phyloP scores from a whole-genome alignment of 2,113 vertebrate genomes.

The Melanerpes formicivorus region DNA sequence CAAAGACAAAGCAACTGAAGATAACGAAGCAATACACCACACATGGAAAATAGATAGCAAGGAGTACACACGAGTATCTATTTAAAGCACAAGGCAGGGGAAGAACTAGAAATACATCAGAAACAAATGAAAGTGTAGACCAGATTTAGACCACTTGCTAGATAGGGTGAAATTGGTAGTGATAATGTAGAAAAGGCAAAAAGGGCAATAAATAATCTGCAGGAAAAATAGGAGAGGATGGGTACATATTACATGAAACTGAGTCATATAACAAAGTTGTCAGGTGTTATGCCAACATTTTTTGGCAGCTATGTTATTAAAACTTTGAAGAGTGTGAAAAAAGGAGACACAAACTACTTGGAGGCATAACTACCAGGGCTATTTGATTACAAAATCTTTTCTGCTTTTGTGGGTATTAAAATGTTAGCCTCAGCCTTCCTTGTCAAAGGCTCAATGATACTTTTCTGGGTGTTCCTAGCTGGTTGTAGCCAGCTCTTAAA shows the following conservation, averaged over 20 bases:
- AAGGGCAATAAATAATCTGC: not conserved
- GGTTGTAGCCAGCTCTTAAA: not conserved
- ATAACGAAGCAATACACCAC: not conserved
- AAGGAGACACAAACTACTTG: not conserved
- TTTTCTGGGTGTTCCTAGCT: not conserved
- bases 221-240: not conserved
- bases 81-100: not conserved
- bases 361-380: not conserved
- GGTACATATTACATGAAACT: not conserved
- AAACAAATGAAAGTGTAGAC: not conserved
- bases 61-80: not conserved
- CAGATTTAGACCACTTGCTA: not conserved
- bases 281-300: conserved; percentile 22
- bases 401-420: not conserved
- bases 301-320: not conserved
- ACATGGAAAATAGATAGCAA: not conserved
- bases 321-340: not conserved
- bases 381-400: not conserved
- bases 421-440: not conserved
- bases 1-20: not conserved
- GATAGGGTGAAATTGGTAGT: not conserved
- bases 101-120: not conserved
- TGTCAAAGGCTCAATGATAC: not conserved
- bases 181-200: not conserved
- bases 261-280: not conserved